Evolutionary conservation across 2,113 vertebrate species (phyloP), one percentile per base, ranked within the genome.

Genomic region (Suricata suricatta): DNA sequence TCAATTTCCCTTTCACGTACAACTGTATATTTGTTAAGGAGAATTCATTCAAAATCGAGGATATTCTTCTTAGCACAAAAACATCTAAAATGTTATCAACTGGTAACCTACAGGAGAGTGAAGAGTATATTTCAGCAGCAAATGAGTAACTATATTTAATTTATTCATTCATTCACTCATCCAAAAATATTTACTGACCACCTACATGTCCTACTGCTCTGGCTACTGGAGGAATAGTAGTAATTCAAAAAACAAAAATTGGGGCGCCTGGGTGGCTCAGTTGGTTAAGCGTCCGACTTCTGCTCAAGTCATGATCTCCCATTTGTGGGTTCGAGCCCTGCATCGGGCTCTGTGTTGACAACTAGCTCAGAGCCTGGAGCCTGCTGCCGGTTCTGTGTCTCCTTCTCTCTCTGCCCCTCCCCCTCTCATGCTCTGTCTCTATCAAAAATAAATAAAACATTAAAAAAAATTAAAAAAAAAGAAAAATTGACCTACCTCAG

Each of bases 1-100:
- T 89, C 33, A 21, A 35, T 72, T 93, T 86, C 27, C 38, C 71
- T 96, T 77, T 86, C 60, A 68, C 25, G 6, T 47, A 47, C 31
- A 83, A 57, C 31, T 77, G 14, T 71, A 0, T 66, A 33, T 79
- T 1, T 90, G 13, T 50, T 92, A 79, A 92, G 66, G 3, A 88
- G 50, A 95, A 89, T 60, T 89, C 68, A 85, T 85, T 88, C 76
- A 93, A 93, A 88, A 91, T 77, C 86, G 50, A 71, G 95, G 93
- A 89, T 92, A 84, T 0, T 60, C 21, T 93, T 82, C 52, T 87
- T 60, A 95, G 60, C 92, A 92, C 10, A 82, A 77, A 90, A 41
- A 52, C 1, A 47, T 68, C 15, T 33, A 95, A 94, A 94, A 81
- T 88, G 64, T 63, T 15, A 84, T 31, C 57, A n/a, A 50, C 8